Evolutionary conservation across 2,797 vertebrate genomes (phyloP), one percentile per base, ranked within the genome.

Genomic region (Carduelis carduelis): DNA sequence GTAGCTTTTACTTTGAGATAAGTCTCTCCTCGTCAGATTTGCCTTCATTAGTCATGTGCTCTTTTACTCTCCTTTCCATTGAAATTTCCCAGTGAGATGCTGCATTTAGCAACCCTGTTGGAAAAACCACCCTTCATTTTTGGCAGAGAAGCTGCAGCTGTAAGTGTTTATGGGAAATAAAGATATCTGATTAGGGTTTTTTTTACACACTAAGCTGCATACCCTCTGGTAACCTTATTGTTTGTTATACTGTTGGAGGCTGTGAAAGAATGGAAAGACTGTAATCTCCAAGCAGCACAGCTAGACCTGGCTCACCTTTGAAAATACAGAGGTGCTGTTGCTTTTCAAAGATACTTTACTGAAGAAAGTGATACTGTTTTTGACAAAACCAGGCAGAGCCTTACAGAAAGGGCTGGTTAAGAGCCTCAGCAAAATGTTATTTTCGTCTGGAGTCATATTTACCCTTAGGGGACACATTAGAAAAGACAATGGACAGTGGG

Each of bases 141-240:
- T 46, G 89, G 71, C 78, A 92, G 83, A 84, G 70, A 91, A 88
- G 65, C 47, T 66, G 59, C 74, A 93, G 86, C 83, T 92, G 44
- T 94, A 93, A 95, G 69, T 93, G 91, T 97, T 95, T 90, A 81
- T 93, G 77, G 69, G 90, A 95, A 95, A 91, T 61, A 90, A 87
- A 91, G 80, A 86, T 87, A 83, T 86, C 83, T 93, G 89, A 94
- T 95, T 95, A 95, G 72, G 5, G 3, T 0, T 4, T 82, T 82
- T 90, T 93, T 95, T 87, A 47, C 47, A 76, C 44, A 56, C 77
- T 83, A 52, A 90, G 80, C 46, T 86, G 53, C 79, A 41, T 75
- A 87, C 57, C 41, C 79, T 95, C 72, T 94, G 65, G 85, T 91
- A 89, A 94, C 87, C 82, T 85, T 89, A 74, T 74, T 91, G 87